Base-by-base conservation (phyloP, 2,113 vertebrate genomes). In the Platysteira castanea region DNA sequence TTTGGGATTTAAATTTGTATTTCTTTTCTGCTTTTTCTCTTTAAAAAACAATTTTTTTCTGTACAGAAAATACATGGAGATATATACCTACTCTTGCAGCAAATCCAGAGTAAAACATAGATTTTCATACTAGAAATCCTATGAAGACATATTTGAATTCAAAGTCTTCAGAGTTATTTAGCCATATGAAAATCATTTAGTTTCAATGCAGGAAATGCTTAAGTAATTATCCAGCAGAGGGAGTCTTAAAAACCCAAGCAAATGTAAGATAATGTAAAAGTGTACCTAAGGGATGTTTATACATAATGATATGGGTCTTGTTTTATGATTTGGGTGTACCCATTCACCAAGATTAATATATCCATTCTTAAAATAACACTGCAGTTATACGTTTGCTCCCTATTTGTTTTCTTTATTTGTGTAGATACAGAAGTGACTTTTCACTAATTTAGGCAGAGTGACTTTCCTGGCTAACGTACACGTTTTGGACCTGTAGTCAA, bases 151-250 rank as follows among this genome's bases (percentile, higher is more conserved):
- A 61, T 31, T 30, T 52, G 12, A 90, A 80, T 57, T 89, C 42
- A 22, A 52, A 56, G 28, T n/a, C 65, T 79, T 64, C 31, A 52
- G 53, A 89, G 49, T 21, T 67, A 50, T 27, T 83, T 42, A 74
- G 37, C 2, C 68, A 42, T 61, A 44, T 18, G 42, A 91, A 61
- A 44, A 76, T 24, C 0, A 2, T 73, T 85, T 27, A 0, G 2
- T 39, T 84, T 70, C 52, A 75, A 31, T 11, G 23, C 39, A 90
- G 49, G 63, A 74, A 73, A 85, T 31, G 28, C 44, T 52, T 24
- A 59, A 59, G 39, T 54, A 78, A 84, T 64, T 56, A 91, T n/a
- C 54, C 68, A 94, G 78, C 56, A 91, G 82, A 93, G 67, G 87
- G 41, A 93, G 54, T 47, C 59, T 87, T 83, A 87, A 90, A 85